phyloP scores from a whole-genome alignment of 1,140 invertebrate genomes.

The Leptonema lineaticorne region DNA sequence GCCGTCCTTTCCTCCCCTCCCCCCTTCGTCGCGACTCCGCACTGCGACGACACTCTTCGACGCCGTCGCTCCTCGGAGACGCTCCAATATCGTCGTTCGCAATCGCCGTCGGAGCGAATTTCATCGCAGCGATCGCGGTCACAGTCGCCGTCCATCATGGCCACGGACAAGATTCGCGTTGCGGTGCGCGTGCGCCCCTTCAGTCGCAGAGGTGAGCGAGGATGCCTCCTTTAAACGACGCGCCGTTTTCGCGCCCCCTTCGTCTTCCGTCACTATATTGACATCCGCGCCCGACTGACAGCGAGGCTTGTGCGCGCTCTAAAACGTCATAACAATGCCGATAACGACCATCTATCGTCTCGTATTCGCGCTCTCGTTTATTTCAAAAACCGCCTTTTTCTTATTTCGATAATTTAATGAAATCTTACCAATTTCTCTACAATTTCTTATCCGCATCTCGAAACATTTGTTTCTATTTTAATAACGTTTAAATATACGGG shows the following conservation, averaged over 20 bases:
- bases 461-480: no score
- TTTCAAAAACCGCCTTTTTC: no score
- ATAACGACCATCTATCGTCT: no score
- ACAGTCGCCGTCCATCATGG: conserved; percentile 56
- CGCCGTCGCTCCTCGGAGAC: no score
- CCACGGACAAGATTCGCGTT: conserved; percentile 93
- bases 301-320: no score
- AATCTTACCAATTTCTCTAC: no score
- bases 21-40: not conserved
- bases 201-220: conserved; percentile 86
- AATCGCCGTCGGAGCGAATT: not conserved
- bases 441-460: no score
- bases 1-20: not conserved
- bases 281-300: not conserved
- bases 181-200: conserved; percentile 94
- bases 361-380: not conserved
- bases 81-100: no score
- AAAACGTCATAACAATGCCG: no score
- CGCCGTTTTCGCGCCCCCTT: not conserved
- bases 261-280: not conserved
- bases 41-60: no score
- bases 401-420: no score
- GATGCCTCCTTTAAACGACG: not conserved
- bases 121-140: not conserved
- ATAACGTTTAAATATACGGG: no score